Base-by-base conservation (phyloP, 2,797 vertebrate species). In the Alectoris magna region DNA sequence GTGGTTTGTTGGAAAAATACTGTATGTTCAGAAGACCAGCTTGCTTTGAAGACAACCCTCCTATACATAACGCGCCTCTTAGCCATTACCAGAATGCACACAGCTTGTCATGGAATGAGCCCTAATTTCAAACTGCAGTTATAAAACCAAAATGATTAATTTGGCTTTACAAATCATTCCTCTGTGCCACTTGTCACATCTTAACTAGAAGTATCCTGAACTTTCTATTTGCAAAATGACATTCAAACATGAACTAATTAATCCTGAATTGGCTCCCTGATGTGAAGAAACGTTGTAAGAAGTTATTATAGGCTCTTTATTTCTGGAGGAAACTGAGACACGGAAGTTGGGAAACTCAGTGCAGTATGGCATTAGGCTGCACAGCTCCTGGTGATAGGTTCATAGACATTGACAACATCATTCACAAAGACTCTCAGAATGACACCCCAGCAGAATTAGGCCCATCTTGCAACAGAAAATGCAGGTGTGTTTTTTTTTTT, bases 191-290 rank as follows among this genome's bases (percentile, higher is more conserved):
- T 76, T 88, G 82, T 91, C 79, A 87, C 49, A 58, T 78, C 79
- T 91, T 94, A 91, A 94, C 91, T 85, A 75, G 51, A 84, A 85
- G 56, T 38, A 88, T 78, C 63, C 48, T 76, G 76, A 85, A 87
- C 44, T 81, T 84, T 70, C 56, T 48, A 44, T 78, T 93, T 92
- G 29, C 41, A 88, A 93, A 94, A 89, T 79, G 39, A 49, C 63
- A 81, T 81, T 86, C 51, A 86, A 73, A 86, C 12, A n/a, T 29
- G 38, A 95, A 67, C 34, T 93, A 92, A 81, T 86, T 81, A 93
- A 91, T 86, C 62, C 69, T 84, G 43, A 89, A 68, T 36, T 85
- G 51, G 69, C 24, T 78, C 46, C 43, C 31, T 73, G 67, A 81
- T 84, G 79, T 60, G 53, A 80, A 93, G 69, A 76, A 75, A 3